Evolutionary conservation across 2,888 invertebrate species (phyloP).

Genomic region (Conops quadrifasciatus): DNA sequence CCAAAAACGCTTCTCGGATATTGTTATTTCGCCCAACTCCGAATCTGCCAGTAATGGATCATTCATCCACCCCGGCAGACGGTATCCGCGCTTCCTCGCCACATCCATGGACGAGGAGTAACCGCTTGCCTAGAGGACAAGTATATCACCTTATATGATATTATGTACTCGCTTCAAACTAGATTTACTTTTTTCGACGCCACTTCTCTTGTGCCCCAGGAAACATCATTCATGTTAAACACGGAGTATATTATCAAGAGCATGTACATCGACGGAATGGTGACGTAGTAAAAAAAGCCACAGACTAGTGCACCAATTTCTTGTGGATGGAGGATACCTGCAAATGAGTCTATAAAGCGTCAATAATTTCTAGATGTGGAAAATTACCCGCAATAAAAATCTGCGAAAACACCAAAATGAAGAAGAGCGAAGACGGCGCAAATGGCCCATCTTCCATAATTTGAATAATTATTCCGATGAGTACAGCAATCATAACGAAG

Average conservation of each 20-base stretch:
- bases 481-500: conserved; percentile 86
- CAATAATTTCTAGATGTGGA: not conserved
- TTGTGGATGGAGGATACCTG: conserved; percentile 79
- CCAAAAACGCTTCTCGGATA: conserved; percentile 80
- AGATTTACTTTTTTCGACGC: conserved; percentile 56
- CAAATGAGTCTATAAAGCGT: not conserved
- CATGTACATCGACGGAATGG: conserved; percentile 95
- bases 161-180: not conserved
- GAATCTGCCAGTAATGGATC: conserved; percentile 74
- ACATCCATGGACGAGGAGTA: conserved; percentile 25
- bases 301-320: conserved; percentile 80
- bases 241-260: conserved; percentile 89
- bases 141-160: not conserved
- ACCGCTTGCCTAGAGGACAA: conserved; percentile 36
- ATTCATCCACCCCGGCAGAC: conserved; percentile 72
- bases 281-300: conserved; percentile 84
- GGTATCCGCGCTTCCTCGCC: conserved; percentile 44
- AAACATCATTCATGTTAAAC: conserved; percentile 91
- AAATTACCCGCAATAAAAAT: conserved; percentile 71
- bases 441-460: conserved; percentile 80
- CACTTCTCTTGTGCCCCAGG: conserved; percentile 93
- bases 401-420: conserved; percentile 76
- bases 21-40: conserved; percentile 72
- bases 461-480: conserved; percentile 82
- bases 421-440: conserved; percentile 86